Evolutionary conservation across 2,888 invertebrate genomes (phyloP).

Genomic region (Xestoiulus laeticollis): DNA sequence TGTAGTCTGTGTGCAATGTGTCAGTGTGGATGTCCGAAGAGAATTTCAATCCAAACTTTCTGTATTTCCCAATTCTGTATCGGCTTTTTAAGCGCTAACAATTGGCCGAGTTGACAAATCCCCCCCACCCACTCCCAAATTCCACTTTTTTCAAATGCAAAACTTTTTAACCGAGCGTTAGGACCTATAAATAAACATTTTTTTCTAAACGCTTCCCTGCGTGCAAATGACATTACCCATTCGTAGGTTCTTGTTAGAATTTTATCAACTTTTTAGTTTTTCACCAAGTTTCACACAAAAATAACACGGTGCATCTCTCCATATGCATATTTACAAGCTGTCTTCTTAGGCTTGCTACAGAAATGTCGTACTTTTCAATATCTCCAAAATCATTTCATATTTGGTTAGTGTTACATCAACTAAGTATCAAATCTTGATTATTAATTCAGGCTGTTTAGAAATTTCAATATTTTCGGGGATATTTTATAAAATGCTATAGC

Average conservation of each 20-base stretch:
- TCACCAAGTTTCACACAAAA: background rate
- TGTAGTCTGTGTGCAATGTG: constrained; percentile 43
- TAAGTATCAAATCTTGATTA: background rate
- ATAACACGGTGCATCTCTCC: background rate
- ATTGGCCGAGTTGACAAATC: background rate
- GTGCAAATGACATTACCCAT: background rate
- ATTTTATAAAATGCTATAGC: too few relatives aligned
- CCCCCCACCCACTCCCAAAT: too few relatives aligned
- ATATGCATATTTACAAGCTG: background rate
- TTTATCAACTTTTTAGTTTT: background rate
- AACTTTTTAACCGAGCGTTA: constrained; percentile 7
- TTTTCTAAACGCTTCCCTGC: constrained; percentile 5
- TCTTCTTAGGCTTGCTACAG: background rate
- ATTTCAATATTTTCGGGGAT: too few relatives aligned
- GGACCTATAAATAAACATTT: background rate
- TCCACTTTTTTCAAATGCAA: constrained; percentile 17
- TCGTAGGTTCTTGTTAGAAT: background rate
- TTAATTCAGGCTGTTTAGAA: background rate
- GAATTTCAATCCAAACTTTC: constrained; percentile 24
- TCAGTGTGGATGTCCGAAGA: constrained; percentile 20
- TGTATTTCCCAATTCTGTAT: constrained; percentile 6
- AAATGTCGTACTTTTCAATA: background rate
- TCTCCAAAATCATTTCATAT: background rate
- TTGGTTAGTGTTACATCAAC: background rate
- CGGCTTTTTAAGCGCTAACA: background rate